Conservation (phyloP, 2,797 vertebrate species). For the Mus spretus region DNA sequence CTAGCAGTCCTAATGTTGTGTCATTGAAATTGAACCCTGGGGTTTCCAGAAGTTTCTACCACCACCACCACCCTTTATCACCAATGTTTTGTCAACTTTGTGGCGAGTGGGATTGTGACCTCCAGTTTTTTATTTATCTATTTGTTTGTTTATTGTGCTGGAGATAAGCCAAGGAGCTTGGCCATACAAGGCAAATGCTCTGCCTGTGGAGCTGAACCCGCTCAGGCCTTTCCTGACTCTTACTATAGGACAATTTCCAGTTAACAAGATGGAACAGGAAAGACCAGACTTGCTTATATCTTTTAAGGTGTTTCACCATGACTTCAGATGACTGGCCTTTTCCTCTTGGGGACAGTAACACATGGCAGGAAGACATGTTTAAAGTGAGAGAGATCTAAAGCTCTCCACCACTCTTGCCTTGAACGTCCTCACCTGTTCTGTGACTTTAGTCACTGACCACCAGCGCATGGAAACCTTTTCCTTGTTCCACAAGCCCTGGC, state of each 20-base stretch:
- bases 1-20: neutral
- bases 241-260: neutral
- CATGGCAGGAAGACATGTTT: neutral
- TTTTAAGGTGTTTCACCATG: neutral
- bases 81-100: neutral
- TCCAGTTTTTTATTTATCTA: neutral
- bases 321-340: neutral
- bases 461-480: neutral
- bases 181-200: no score
- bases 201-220: no score
- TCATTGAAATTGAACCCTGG: conserved; percentile 26
- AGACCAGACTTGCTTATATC: accelerated
- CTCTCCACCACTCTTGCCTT: neutral
- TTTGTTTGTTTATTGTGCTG: neutral
- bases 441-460: conserved; percentile 26
- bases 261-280: neutral
- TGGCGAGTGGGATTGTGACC: neutral
- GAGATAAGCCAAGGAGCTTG: no score
- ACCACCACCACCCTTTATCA: neutral
- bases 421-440: conserved; percentile 1
- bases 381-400: conserved; percentile 8
- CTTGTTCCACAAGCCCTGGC: neutral
- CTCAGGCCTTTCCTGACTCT: neutral
- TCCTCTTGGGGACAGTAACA: neutral
- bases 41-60: neutral